A percentile compares a stretch with the other conserved stretches of the same genome.
These are phyloP conservation scores for Merodon equestris DNA, from an alignment of 2,888 invertebrate genomes.

Conservation along the genomic window DNA sequence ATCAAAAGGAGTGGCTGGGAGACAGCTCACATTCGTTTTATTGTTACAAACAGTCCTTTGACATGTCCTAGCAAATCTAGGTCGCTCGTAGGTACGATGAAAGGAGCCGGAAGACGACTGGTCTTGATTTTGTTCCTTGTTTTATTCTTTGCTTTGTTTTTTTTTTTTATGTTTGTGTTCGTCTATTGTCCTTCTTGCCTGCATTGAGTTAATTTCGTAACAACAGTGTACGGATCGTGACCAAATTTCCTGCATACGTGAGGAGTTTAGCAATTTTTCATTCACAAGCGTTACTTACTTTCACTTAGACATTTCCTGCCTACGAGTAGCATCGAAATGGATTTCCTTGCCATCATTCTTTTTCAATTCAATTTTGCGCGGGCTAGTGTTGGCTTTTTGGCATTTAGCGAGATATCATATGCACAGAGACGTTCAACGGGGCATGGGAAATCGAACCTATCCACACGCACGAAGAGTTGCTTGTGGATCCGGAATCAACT, in stretches of 20 bases:
- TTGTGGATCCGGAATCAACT: no score
- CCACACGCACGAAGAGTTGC: no score
- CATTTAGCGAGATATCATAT: no score
- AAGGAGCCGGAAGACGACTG: constrained; percentile 6
- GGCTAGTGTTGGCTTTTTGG: no score
- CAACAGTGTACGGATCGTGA: constrained; percentile 70
- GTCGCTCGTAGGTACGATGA: constrained; percentile 25
- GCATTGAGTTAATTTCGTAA: constrained; percentile 70
- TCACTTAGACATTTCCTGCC: no score
- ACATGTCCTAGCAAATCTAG: constrained; percentile 43
- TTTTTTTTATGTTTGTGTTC: neutral
- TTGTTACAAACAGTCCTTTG: constrained; percentile 31
- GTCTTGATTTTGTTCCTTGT: constrained; percentile 7
- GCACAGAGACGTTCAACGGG: no score
- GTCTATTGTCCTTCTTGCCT: constrained; percentile 13
- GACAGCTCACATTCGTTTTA: constrained; percentile 9
- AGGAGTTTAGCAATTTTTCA: constrained; percentile 53
- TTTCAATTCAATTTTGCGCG: no score
- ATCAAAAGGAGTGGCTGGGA: constrained; percentile 7
- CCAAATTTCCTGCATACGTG: constrained; percentile 69
- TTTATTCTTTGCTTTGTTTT: neutral
- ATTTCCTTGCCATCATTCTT: no score
- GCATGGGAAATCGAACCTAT: no score
- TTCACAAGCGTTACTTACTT: neutral
- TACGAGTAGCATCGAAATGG: no score